Base-by-base conservation (phyloP, 2,888 invertebrate species). In the Epirrhoe tristata region DNA sequence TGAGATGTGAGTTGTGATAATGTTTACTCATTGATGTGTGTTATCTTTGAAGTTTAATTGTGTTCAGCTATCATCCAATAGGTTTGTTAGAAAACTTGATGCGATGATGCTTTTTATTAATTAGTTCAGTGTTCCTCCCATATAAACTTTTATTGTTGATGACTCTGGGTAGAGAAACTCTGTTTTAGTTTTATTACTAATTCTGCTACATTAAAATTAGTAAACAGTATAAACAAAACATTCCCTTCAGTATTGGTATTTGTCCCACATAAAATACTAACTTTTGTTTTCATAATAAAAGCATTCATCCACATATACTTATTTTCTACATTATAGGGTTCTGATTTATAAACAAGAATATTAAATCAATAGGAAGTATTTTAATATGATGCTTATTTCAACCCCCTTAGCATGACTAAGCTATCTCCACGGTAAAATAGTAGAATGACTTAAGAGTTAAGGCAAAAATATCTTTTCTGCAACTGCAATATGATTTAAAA, bases 1-100 rank as follows among this genome's bases (percentile, higher is more conserved):
- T 5, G 46, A 32, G 54, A 39, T 51, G 55, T 67, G 56, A 63
- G 48, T 57, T 58, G 60, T 67, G 63, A 59, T 53, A 58, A 54
- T 36, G 48, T 60, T 46, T 55, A 58, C 65, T 65, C 36, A 54
- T 66, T 55, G 12, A 61, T 16, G 52, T 65, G 51, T 65, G 64
- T 67, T 72, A 68, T 48, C 63, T 74, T 72, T 72, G 58, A 69
- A 77, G 82, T 80, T 72, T 39, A 46, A 54, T 61, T 65, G 24
- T 54, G 53, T 68, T 61, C 34, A 14, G 64, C 64, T 67, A 77
- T 86, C 91, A 90, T 91, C 91, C 88, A 88, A 87, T 89, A 86
- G 87, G 88, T 92, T 93, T 91, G 79, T 88, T 83, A 84, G 77
- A 83, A 91, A 92, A 89, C 89, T 90, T 87, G 67, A 91, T 90